phyloP scores from a whole-genome alignment of 2,888 invertebrate species.

The Prenolepis imparis region DNA sequence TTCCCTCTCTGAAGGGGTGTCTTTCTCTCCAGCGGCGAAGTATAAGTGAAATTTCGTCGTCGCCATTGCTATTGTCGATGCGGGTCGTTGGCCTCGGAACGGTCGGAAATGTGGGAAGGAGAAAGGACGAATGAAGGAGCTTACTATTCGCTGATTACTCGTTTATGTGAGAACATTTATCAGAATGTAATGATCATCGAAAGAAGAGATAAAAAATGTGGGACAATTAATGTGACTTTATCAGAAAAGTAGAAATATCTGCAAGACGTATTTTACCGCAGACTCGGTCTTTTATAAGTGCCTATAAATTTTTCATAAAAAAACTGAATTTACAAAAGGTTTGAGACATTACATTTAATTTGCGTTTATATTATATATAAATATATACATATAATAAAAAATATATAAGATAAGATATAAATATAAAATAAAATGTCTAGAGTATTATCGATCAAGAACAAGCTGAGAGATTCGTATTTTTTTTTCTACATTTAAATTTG shows the following conservation, averaged over 20 bases:
- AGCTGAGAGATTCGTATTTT: not conserved
- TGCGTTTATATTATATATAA: not conserved
- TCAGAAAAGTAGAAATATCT: not conserved
- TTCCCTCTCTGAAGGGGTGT: not conserved
- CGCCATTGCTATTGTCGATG: conserved; percentile 39
- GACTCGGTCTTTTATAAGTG: too few species aligned
- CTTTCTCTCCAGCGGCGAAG: conserved; percentile 7
- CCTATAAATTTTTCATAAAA: too few species aligned
- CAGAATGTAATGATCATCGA: not conserved
- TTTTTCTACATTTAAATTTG: conserved; percentile 47
- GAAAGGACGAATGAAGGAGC: conserved; percentile 8
- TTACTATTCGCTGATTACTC: conserved; percentile 37
- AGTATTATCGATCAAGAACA: not conserved
- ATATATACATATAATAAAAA: not conserved
- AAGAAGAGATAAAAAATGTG: not conserved
- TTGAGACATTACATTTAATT: not conserved
- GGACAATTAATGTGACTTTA: not conserved
- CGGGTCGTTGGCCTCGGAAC: conserved; percentile 47
- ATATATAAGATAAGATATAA: not conserved
- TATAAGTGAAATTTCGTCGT: conserved; percentile 52
- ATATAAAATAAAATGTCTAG: not conserved
- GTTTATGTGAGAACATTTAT: conserved; percentile 27
- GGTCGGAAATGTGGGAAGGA: not conserved
- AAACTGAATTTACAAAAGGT: not conserved
- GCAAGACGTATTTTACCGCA: not conserved